Percentiles rank a stretch among this genome's conserved stretches.
Conservation (phyloP, 2,888 invertebrate genomes). For the Pseudococcus longispinus region DNA sequence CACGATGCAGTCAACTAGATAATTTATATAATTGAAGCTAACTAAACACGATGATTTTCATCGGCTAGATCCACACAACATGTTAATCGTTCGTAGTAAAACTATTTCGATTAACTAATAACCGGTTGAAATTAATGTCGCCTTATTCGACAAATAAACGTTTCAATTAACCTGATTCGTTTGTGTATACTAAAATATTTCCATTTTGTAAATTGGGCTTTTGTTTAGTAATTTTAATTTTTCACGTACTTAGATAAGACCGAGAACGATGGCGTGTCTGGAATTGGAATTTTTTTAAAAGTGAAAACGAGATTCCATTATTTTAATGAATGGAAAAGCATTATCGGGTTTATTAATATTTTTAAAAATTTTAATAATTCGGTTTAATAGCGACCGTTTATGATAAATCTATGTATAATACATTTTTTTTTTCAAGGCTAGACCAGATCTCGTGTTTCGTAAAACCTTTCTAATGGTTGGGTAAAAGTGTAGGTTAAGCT, state of each 20-base stretch:
- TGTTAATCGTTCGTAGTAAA: constrained; percentile 36
- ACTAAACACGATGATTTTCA: constrained; percentile 38
- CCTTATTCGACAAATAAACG: constrained; percentile 30
- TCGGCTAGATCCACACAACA: constrained; percentile 45
- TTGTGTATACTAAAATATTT: neutral
- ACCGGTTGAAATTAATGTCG: constrained; percentile 45
- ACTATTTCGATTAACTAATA: constrained; percentile 46
- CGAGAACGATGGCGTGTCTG: neutral
- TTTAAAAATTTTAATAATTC: neutral
- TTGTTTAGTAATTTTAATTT: constrained; percentile 7
- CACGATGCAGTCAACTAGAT: constrained; percentile 12
- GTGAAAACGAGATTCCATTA: neutral
- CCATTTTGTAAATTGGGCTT: neutral
- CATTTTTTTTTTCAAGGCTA: constrained; percentile 2
- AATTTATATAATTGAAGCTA: constrained; percentile 46
- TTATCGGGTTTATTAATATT: neutral
- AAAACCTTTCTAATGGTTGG: neutral
- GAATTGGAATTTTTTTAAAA: neutral
- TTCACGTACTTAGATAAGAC: neutral
- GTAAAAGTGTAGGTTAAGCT: neutral
- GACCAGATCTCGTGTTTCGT: neutral
- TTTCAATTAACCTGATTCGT: constrained; percentile 46
- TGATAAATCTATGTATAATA: neutral
- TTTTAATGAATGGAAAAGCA: neutral
- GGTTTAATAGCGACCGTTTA: neutral